Evolutionary conservation across 2,797 vertebrate species (phyloP).

Genomic region (Dendrocincla fuliginosa): DNA sequence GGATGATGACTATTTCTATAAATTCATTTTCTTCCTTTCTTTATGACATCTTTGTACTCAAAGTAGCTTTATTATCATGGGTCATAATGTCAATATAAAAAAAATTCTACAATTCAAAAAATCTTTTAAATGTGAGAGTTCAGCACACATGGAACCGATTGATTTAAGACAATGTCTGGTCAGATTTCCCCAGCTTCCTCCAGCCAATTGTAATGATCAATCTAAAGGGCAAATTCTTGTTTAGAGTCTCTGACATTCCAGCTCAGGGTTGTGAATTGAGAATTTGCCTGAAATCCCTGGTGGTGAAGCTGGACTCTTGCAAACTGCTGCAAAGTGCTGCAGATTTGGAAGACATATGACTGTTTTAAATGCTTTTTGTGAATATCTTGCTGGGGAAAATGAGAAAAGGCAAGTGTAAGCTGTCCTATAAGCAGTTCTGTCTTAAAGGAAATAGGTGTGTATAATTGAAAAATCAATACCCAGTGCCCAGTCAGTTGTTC

Average conservation of each 20-base stretch:
- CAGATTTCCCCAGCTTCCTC: background rate
- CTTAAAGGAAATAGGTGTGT: background rate
- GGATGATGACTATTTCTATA: background rate
- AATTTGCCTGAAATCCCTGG: background rate
- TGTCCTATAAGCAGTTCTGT: background rate
- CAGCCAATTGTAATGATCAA: background rate
- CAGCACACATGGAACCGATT: background rate
- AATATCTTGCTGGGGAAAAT: background rate
- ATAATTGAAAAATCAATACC: background rate
- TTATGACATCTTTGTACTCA: background rate
- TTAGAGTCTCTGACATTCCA: background rate
- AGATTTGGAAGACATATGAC: background rate
- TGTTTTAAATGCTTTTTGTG: background rate
- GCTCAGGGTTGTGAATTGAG: background rate
- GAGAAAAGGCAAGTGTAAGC: background rate
- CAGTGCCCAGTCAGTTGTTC: background rate
- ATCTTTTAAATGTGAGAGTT: background rate
- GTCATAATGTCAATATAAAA: background rate
- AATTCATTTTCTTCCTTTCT: background rate
- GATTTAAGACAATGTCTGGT: background rate
- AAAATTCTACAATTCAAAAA: background rate
- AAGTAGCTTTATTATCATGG: background rate
- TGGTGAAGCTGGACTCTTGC: background rate
- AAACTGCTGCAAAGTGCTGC: background rate
- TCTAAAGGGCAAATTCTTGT: background rate